Conservation (phyloP, 1,140 invertebrate species). For the Lordiphosa collinella region DNA sequence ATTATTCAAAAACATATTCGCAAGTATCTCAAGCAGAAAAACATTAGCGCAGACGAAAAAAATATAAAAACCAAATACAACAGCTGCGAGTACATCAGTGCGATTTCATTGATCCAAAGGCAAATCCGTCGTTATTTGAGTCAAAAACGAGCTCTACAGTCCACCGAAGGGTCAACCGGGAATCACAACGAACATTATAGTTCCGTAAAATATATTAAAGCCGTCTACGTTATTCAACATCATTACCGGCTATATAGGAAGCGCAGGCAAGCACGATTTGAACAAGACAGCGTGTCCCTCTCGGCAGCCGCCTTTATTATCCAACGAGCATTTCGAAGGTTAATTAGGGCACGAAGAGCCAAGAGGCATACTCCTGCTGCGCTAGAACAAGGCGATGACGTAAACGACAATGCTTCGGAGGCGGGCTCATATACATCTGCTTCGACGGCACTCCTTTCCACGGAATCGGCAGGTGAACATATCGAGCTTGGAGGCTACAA, state of each 20-base stretch:
- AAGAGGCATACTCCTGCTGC: constrained; percentile 23
- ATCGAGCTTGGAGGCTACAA: constrained; percentile 34
- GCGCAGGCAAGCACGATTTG: constrained; percentile 11
- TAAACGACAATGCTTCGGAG: constrained; percentile 61
- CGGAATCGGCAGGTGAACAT: constrained; percentile 50
- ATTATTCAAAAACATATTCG: constrained; percentile 52
- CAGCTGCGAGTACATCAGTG: constrained; percentile 38
- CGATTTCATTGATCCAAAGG: constrained; percentile 52
- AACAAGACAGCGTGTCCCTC: constrained; percentile 21
- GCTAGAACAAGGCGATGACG: constrained; percentile 41
- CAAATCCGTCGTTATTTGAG: constrained; percentile 38
- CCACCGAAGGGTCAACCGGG: not conserved
- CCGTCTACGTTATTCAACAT: constrained; percentile 46
- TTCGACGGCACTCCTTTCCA: constrained; percentile 63
- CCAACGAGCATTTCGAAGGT: constrained; percentile 54
- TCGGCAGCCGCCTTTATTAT: constrained; percentile 61
- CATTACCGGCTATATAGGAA: constrained; percentile 43
- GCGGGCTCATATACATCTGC: constrained; percentile 65
- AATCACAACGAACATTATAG: constrained; percentile 5
- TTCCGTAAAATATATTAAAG: constrained; percentile 35
- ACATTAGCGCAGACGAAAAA: too few relatives aligned
- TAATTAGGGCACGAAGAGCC: constrained; percentile 26
- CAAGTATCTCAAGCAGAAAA: constrained; percentile 38
- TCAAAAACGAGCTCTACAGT: constrained; percentile 19
- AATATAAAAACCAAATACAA: constrained; percentile 17